Evolutionary conservation across 2,888 invertebrate genomes (phyloP).

Genomic region (Chydorus sphaericus): DNA sequence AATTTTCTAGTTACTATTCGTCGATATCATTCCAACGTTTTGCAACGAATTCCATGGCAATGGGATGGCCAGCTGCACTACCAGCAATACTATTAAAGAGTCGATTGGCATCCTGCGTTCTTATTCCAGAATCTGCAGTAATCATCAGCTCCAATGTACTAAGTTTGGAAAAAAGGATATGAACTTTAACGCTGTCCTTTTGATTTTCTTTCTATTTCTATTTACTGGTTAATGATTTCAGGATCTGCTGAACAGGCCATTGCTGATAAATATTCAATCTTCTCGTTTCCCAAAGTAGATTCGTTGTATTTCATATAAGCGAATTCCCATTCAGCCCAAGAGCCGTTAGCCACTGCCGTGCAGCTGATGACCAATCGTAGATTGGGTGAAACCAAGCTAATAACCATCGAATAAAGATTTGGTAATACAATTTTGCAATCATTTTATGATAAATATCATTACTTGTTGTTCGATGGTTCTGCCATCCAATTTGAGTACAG

Average conservation of each 20-base stretch:
- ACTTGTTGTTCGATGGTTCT: slow-evolving; percentile 45
- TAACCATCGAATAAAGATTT: neutral
- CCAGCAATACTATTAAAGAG: slow-evolving; percentile 62
- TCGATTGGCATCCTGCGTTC: slow-evolving; percentile 63
- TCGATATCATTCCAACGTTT: slow-evolving; percentile 57
- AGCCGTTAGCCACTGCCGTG: neutral
- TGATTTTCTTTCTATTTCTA: too few species aligned
- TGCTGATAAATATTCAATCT: too few species aligned
- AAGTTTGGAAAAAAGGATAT: too few species aligned
- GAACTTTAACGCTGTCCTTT: too few species aligned
- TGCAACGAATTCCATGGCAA: slow-evolving; percentile 62
- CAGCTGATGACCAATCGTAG: slow-evolving; percentile 33
- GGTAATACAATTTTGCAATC: neutral
- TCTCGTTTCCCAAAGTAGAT: too few species aligned
- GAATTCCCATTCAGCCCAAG: neutral
- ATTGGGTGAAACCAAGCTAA: neutral
- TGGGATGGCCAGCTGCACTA: slow-evolving; percentile 60
- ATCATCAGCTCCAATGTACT: too few species aligned
- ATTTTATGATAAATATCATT: neutral
- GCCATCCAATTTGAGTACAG: slow-evolving; percentile 64
- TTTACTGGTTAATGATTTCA: too few species aligned
- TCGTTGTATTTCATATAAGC: slow-evolving; percentile 52
- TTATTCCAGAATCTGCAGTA: slow-evolving; percentile 58
- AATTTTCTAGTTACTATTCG: too few species aligned
- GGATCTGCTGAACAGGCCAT: too few species aligned